Conservation (phyloP, 1,140 invertebrate genomes). For the Aphis gossypii region DNA sequence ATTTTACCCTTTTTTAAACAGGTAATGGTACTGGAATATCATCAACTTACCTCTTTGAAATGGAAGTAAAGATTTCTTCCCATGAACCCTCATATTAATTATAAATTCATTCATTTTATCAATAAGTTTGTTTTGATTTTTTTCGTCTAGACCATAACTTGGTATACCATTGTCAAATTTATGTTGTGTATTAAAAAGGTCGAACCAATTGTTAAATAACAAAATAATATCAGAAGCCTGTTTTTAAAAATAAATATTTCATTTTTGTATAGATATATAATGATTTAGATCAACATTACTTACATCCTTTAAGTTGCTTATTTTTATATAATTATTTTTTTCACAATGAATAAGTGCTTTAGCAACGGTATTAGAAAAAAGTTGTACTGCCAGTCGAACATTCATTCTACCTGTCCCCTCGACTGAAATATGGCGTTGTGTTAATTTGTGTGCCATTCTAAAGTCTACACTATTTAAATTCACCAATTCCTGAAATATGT, state of each 20-base stretch:
- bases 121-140: not conserved
- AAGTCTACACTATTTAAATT: not conserved
- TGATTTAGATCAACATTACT: not conserved
- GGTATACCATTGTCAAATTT: not conserved
- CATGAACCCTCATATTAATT: not conserved
- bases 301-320: not conserved
- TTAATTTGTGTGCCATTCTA: conserved; percentile 19
- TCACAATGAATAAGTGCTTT: not conserved
- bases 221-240: not conserved
- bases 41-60: not conserved
- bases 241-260: not conserved
- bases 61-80: not conserved
- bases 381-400: not conserved
- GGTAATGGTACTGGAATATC: not conserved
- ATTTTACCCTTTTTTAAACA: not conserved
- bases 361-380: not conserved
- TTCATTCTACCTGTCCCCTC: not conserved
- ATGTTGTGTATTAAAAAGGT: not conserved
- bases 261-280: not conserved
- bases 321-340: not conserved
- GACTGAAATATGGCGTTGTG: not conserved
- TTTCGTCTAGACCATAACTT: not conserved
- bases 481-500: not conserved
- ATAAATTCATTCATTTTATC: not conserved
- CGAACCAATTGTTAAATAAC: not conserved